These are phyloP conservation scores for Abrostola tripartita DNA, from an alignment of 2,888 invertebrate species.

Conservation along the genomic window DNA sequence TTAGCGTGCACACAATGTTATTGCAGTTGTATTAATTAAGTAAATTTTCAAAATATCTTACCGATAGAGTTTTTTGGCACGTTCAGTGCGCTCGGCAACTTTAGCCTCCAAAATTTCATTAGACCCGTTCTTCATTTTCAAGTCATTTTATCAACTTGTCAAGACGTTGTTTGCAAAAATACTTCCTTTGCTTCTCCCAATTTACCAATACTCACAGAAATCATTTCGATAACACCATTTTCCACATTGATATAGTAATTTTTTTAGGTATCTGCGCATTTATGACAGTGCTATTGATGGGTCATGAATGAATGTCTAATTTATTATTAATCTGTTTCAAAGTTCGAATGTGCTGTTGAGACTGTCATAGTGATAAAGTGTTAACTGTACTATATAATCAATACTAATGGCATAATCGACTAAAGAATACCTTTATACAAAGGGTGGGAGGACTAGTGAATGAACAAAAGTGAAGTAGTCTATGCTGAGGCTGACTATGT, in stretches of 20 bases:
- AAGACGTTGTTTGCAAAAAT: constrained; percentile 75
- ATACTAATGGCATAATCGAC: background rate
- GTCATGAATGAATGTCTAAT: background rate
- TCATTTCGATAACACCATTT: constrained; percentile 71
- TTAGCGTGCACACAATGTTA: background rate
- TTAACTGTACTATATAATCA: background rate
- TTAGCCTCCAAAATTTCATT: constrained; percentile 82
- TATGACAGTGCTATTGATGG: constrained; percentile 30
- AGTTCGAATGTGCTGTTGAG: background rate
- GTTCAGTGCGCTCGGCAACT: constrained; percentile 82
- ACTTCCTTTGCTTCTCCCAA: constrained; percentile 60
- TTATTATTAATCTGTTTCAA: background rate
- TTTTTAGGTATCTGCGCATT: constrained; percentile 44
- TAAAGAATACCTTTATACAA: background rate
- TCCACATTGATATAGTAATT: constrained; percentile 49
- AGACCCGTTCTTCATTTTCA: constrained; percentile 86
- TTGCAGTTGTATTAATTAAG: background rate
- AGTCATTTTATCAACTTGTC: constrained; percentile 83
- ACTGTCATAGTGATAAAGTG: background rate
- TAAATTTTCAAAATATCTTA: constrained; percentile 56
- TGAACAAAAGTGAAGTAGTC: too few relatives aligned
- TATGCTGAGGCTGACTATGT: background rate
- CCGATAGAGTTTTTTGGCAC: constrained; percentile 86
- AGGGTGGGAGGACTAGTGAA: too few relatives aligned
- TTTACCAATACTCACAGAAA: constrained; percentile 57